Percentiles rank a stretch among this genome's conserved stretches.
phyloP scores from a whole-genome alignment of 2,797 vertebrate species.

The Pipistrellus pygmaeus region DNA sequence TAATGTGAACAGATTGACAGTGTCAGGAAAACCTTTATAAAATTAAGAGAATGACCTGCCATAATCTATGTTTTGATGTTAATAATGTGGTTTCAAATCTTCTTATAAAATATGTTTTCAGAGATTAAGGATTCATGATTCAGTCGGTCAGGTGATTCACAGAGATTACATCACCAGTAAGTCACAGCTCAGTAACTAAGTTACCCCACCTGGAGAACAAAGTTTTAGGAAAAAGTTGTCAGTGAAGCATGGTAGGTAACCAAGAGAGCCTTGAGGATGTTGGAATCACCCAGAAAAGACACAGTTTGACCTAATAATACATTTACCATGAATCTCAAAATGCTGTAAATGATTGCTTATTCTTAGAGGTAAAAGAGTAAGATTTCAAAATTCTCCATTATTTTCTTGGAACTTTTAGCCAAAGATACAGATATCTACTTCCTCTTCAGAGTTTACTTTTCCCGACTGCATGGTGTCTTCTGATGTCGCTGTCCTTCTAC shows the following conservation, averaged over 20 bases:
- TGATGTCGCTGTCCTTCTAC: neutral
- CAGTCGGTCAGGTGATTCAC: neutral
- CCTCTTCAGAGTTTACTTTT: neutral
- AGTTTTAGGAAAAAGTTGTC: conserved; percentile 3
- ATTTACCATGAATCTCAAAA: neutral
- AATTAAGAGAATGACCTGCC: neutral
- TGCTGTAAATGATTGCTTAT: neutral
- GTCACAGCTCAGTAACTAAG: neutral
- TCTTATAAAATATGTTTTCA: neutral
- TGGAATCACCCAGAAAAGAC: neutral
- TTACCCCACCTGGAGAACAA: neutral
- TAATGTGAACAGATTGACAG: neutral
- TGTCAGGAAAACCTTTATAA: neutral
- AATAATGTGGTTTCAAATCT: neutral
- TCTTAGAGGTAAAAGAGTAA: neutral
- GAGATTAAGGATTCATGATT: neutral
- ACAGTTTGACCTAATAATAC: neutral
- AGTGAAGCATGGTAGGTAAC: neutral
- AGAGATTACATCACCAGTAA: neutral
- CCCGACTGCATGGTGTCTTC: neutral
- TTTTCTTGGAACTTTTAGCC: neutral
- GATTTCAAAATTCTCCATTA: neutral
- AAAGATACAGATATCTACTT: neutral
- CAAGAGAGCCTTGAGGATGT: neutral
- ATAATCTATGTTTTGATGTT: neutral